A percentile compares a stretch with the other conserved stretches of the same genome.
Conservation (phyloP, 2,888 invertebrate genomes). For the Brachynemurus nebulosus region DNA sequence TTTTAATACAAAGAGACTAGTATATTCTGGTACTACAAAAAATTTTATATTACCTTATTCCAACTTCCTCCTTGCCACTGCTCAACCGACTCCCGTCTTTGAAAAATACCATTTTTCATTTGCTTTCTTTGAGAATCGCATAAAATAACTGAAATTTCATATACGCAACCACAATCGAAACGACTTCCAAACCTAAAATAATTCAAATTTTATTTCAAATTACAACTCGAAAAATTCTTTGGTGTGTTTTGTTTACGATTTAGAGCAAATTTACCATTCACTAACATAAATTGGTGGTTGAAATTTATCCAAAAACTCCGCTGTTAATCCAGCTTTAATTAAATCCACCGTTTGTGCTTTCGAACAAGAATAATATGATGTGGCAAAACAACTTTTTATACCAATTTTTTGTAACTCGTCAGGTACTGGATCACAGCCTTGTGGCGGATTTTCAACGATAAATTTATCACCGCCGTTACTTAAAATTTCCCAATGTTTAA, state of each 20-base stretch:
- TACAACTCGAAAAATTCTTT: too few species aligned
- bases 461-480: slow-evolving; percentile 32
- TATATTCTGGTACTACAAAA: too few species aligned
- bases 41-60: too few species aligned
- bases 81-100: slow-evolving; percentile 17
- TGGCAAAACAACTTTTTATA: slow-evolving; percentile 35
- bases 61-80: slow-evolving; percentile 25
- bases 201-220: too few species aligned
- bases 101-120: background rate
- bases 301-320: slow-evolving; percentile 32
- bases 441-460: slow-evolving; percentile 35
- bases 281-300: slow-evolving; percentile 37
- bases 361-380: slow-evolving; percentile 33
- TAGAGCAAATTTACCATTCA: too few species aligned
- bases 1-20: too few species aligned
- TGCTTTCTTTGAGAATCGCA: background rate
- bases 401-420: slow-evolving; percentile 24
- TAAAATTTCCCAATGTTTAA: slow-evolving; percentile 31
- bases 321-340: slow-evolving; percentile 27
- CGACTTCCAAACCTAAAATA: too few species aligned
- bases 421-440: slow-evolving; percentile 32
- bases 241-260: too few species aligned
- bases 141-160: slow-evolving; percentile 23
- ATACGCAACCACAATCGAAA: slow-evolving; percentile 34
- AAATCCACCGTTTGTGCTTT: slow-evolving; percentile 37